Evolutionary conservation across 1,140 invertebrate genomes (phyloP).

Genomic region (Neelides sp.): DNA sequence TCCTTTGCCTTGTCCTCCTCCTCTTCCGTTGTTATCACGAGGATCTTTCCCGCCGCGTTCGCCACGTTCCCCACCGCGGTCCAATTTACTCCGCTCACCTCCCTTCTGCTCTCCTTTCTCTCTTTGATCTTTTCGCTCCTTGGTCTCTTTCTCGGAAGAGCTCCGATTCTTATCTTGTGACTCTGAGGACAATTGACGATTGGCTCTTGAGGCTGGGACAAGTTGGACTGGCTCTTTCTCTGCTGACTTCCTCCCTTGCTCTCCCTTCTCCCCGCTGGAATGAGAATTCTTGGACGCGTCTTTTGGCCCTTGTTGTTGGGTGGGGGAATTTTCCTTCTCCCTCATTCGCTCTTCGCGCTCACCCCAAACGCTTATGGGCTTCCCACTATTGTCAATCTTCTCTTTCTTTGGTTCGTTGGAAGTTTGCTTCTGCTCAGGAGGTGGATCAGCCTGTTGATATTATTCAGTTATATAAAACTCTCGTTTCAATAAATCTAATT

Average conservation of each 20-base stretch:
- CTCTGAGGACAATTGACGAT: too few species aligned
- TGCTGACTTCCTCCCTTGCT: too few species aligned
- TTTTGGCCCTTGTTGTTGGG: too few species aligned
- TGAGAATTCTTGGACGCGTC: too few species aligned
- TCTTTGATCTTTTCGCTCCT: background rate
- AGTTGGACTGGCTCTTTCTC: too few species aligned
- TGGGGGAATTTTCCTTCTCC: background rate
- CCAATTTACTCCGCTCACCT: slow-evolving; percentile 2
- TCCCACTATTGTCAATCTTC: background rate
- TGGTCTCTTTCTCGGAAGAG: background rate
- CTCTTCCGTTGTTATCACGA: background rate
- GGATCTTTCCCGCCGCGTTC: background rate
- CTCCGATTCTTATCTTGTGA: too few species aligned
- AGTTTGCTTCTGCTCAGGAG: slow-evolving; percentile 11
- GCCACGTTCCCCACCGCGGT: background rate
- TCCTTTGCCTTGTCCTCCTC: background rate
- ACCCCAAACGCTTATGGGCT: background rate
- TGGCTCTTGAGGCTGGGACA: too few species aligned
- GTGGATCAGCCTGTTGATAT: slow-evolving; percentile 5
- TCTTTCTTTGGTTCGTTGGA: too few species aligned
- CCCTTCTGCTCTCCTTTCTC: slow-evolving; percentile 1
- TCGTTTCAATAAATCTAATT: background rate
- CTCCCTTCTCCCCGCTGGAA: too few species aligned
- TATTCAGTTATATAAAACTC: background rate
- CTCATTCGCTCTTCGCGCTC: background rate